These are phyloP conservation scores for Berghia stephanieae DNA, from an alignment of 1,140 invertebrate species.

Conservation along the genomic window DNA sequence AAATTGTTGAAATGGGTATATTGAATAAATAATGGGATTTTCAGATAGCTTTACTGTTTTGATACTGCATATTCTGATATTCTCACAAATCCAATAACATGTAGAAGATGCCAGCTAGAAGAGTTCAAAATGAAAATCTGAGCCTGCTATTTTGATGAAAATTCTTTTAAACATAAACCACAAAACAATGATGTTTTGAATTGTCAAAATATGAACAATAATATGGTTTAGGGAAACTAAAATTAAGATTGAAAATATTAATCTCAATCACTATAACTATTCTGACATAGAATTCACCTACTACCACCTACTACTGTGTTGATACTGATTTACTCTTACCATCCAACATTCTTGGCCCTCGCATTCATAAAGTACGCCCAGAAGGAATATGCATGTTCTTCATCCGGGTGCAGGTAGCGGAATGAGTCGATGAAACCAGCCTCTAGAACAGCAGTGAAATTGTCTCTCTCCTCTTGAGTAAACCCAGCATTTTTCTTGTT, in stretches of 20 bases:
- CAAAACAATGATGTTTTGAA: no score
- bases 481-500: slow-evolving; percentile 94
- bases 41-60: not conserved
- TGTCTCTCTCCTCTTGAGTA: slow-evolving; percentile 90
- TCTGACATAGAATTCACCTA: not conserved
- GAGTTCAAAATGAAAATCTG: no score
- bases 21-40: not conserved
- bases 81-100: no score
- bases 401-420: slow-evolving; percentile 87
- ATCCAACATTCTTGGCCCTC: slow-evolving; percentile 91
- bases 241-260: not conserved
- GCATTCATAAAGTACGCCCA: slow-evolving; percentile 92
- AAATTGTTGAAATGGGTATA: not conserved
- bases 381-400: slow-evolving; percentile 87
- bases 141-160: no score
- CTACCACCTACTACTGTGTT: no score
- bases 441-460: slow-evolving; percentile 83
- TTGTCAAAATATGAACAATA: no score
- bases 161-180: no score
- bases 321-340: slow-evolving; percentile 75
- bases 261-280: not conserved
- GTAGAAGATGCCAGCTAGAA: no score
- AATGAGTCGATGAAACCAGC: slow-evolving; percentile 86
- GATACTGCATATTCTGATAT: no score
- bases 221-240: no score